Conservation (phyloP, 2,888 invertebrate species). For the Drosophila picticornis region DNA sequence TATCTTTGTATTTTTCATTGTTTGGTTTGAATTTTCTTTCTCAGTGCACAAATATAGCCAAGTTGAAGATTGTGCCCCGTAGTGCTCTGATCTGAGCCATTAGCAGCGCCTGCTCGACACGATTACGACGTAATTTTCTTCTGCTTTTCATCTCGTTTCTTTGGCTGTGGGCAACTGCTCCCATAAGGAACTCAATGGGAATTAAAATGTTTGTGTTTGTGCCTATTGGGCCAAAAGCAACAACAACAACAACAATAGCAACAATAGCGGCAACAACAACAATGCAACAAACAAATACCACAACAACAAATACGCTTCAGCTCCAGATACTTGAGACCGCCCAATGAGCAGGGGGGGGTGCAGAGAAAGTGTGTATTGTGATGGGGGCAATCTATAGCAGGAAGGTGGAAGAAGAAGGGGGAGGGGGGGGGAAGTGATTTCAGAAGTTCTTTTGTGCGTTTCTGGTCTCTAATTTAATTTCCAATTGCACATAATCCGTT, state of each 20-base stretch:
- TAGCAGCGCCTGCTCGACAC: constrained; percentile 59
- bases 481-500: constrained; percentile 79
- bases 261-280: constrained; percentile 8
- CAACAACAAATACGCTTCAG: constrained; percentile 34
- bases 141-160: constrained; percentile 7
- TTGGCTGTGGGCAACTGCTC: constrained; percentile 37
- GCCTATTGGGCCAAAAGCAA: constrained; percentile 30
- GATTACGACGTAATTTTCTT: constrained; percentile 75
- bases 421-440: neutral
- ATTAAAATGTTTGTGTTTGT: constrained; percentile 76
- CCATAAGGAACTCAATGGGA: constrained; percentile 74
- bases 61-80: constrained; percentile 9
- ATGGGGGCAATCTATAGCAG: no score
- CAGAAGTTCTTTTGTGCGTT: constrained; percentile 43
- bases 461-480: constrained; percentile 72
- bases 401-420: no score
- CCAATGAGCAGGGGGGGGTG: constrained; percentile 18
- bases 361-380: neutral
- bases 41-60: neutral
- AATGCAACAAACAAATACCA: constrained; percentile 23
- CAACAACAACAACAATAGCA: constrained; percentile 12
- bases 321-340: constrained; percentile 68
- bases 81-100: constrained; percentile 55
- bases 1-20: rapidly evolving
- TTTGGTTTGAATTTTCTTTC: neutral